Base-by-base conservation (phyloP, 1,140 invertebrate species). In the Panulirus ornatus region DNA sequence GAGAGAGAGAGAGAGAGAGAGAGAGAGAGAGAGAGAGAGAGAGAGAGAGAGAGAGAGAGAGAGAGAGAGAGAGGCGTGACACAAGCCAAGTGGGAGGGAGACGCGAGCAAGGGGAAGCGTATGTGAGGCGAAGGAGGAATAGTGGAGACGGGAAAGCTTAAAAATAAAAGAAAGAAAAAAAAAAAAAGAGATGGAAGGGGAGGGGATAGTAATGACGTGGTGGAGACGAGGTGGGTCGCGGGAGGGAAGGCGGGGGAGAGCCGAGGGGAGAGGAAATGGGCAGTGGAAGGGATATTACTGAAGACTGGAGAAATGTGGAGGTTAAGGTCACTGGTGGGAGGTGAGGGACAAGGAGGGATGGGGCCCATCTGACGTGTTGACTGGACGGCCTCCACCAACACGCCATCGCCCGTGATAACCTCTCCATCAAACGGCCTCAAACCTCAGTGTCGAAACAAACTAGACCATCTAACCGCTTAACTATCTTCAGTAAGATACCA, bases 11-110 rank as follows among this genome's bases (percentile, higher is more conserved):
- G 9, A 22, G 79, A 16, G 47, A 27, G 47, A 11, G 58, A 51
- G 30, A 66, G 54, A 66, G 51, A 83, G 27, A 38, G 34, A 40
- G 30, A 38, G 34, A 47, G 11, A 81, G 44, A 81, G n/a, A 81
- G n/a, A 30, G 34, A 22, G 16, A 27, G 27, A 3, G 42, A 51
- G 34, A 34, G n/a, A 51, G 78, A 81, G 34, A 51, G 16, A 22
- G 34, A 78, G 40, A 1, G 1, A 81, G 42, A 47, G 78, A 40
- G 58, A 40, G 34, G 16, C 36, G 58, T 1, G 8, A n/a, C 1
- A 2, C 19, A 66, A 38, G 30, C 11, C 1, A 83, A 83, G 40
- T 6, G 5, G 54, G 36, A 66, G 54, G 81, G 38, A 40, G 30
- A 2, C 0, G 54, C 8, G 38, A 19, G 30, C 16, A 14, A 40